These are phyloP conservation scores for Hyphantria cunea DNA, from an alignment of 1,140 invertebrate species.

Conservation along the genomic window DNA sequence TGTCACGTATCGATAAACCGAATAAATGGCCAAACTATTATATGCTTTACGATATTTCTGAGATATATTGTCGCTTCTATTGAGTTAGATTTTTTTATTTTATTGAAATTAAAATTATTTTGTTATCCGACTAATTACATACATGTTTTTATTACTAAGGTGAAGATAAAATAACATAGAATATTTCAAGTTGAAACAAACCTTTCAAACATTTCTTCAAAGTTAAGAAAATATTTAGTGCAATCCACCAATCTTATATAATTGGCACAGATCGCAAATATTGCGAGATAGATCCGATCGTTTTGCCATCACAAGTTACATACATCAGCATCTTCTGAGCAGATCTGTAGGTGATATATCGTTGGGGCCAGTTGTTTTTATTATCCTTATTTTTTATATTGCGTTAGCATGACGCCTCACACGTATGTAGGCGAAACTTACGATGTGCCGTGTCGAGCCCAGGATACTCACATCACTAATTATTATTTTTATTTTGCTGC, in stretches of 20 bases:
- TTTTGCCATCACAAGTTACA: slow-evolving; percentile 34
- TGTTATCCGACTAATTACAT: no score
- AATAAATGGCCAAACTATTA: slow-evolving; percentile 37
- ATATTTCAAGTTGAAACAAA: no score
- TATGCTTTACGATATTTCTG: slow-evolving; percentile 27
- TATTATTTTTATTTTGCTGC: slow-evolving; percentile 44
- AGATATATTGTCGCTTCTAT: background rate
- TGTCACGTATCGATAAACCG: slow-evolving; percentile 66
- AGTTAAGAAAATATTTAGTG: no score
- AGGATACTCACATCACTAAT: slow-evolving; percentile 52
- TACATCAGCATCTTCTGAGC: slow-evolving; percentile 47
- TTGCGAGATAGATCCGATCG: slow-evolving; percentile 27
- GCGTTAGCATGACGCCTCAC: slow-evolving; percentile 39
- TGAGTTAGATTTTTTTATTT: no score
- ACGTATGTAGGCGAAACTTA: slow-evolving; percentile 45
- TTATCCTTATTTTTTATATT: slow-evolving; percentile 47
- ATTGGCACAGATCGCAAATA: background rate
- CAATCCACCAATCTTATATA: no score
- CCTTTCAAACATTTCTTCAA: no score
- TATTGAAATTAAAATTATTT: no score
- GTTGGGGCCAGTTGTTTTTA: slow-evolving; percentile 42
- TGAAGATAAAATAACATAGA: no score
- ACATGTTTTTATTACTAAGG: no score
- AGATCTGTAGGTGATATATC: slow-evolving; percentile 49
- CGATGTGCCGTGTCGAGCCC: slow-evolving; percentile 35